Percentiles rank a stretch among this genome's conserved stretches.
Evolutionary conservation across 30 jellyfish, hydroid and myxozoan genomes (phyloP).

Genomic region (Aurelia aurita complex sp. Pacific): DNA sequence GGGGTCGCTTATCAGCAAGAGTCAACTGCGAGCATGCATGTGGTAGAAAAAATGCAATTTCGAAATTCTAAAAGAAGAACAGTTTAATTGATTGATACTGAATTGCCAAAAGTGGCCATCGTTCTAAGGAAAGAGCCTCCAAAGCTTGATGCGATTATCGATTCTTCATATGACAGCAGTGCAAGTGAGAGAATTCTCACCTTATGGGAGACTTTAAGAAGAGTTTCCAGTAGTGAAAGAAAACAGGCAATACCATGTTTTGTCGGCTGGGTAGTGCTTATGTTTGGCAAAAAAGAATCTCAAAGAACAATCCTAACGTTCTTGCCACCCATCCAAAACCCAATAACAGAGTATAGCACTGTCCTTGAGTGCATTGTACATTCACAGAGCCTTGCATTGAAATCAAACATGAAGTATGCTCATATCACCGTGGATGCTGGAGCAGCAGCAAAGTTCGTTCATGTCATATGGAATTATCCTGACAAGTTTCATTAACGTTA

Average conservation of each 20-base stretch:
- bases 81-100: background rate
- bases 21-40: background rate
- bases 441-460: slow-evolving; percentile 36
- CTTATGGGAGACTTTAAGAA: background rate
- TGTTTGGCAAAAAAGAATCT: slow-evolving; percentile 5
- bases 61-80: background rate
- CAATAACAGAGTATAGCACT: background rate
- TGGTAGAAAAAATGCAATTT: background rate
- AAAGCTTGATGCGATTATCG: slow-evolving; percentile 22
- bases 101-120: slow-evolving; percentile 21
- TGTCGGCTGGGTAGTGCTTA: slow-evolving; percentile 34
- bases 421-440: slow-evolving; percentile 30
- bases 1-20: slow-evolving; percentile 45
- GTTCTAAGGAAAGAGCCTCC: slow-evolving; percentile 26
- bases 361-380: slow-evolving; percentile 8
- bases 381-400: slow-evolving; percentile 6
- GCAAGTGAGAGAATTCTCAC: background rate
- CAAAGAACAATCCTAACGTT: background rate
- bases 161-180: background rate
- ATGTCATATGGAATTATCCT: slow-evolving; percentile 29
- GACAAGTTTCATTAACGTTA: slow-evolving; percentile 13
- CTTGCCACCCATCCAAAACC: background rate
- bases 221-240: slow-evolving; percentile 1
- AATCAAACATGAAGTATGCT: slow-evolving; percentile 3
- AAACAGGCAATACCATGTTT: slow-evolving; percentile 18